Evolutionary conservation across 2,888 invertebrate genomes (phyloP), one percentile per base, ranked within the genome.

Genomic region (Tortrix viridana): DNA sequence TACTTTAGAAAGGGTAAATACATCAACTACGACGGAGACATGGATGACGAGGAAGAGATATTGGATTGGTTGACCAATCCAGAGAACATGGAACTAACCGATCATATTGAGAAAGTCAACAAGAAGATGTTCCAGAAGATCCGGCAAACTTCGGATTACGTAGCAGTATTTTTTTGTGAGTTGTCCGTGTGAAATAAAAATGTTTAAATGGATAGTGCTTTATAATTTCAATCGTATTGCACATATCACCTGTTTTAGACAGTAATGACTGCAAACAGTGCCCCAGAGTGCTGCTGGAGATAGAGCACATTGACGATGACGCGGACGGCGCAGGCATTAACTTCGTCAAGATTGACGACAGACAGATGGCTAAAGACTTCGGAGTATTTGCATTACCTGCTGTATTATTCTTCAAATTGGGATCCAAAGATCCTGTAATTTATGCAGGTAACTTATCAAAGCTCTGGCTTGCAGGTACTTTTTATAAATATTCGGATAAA

Each of bases 181-280:
- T 94, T 78, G 73, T 72, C 69, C 18, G 38, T 70, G 60, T 62
- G 19, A 62, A 49, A 58, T 61, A 44, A 20, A 48, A 7, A 48
- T 60, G 22, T 23, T 46, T 58, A 55, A 58, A 47, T 50, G 19
- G 7, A 67, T 48, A 47, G 61, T 60, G 62, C 64, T 64, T 74
- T 70, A 75, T 76, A 76, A 76, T 80, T 83, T 76, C 79, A 81
- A 82, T 80, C 82, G 79, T 85, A 85, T 88, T 88, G 82, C 86
- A 90, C 87, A 86, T 85, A 80, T 83, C 77, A 84, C 86, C 88
- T 93, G 88, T 94, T 94, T 89, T 93, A 98, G 98, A 97, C 93
- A 97, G 97, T 93, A 96, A 96, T 93, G 97, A 98, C 90, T 98
- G 98, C 93, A 98, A 97, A 88, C 98, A 98, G 87, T 98, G 98